Percentiles rank a stretch among this genome's conserved stretches.
These are phyloP conservation scores for Jacana jacana DNA, from an alignment of 2,113 vertebrate species.

Conservation along the genomic window DNA sequence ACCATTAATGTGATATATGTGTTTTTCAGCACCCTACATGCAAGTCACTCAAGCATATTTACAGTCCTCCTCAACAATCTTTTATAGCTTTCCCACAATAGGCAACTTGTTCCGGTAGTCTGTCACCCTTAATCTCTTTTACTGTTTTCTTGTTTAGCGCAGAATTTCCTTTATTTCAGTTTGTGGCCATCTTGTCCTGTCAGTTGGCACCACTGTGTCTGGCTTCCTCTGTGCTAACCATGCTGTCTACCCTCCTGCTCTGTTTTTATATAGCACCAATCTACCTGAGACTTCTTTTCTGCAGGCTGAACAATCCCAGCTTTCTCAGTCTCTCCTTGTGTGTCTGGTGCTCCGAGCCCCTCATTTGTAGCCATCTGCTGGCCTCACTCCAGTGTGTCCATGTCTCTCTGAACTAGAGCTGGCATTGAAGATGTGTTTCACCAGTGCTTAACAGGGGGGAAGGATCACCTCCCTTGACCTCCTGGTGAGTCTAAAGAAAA, in stretches of 20 bases:
- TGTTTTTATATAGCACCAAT: background rate
- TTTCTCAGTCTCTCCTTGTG: background rate
- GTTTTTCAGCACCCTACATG: too few species aligned
- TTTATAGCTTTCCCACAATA: too few species aligned
- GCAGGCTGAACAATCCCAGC: background rate
- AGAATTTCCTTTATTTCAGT: background rate
- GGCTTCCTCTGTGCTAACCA: fast-evolving
- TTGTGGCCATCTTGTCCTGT: background rate
- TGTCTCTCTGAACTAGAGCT: background rate
- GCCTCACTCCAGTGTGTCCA: background rate
- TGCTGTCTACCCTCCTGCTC: background rate
- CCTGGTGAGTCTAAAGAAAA: background rate
- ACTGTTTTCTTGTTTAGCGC: background rate
- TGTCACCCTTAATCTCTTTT: background rate
- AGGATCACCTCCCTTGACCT: background rate
- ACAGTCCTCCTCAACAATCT: too few species aligned
- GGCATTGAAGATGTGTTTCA: background rate
- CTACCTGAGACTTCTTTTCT: background rate
- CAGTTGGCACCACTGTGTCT: background rate
- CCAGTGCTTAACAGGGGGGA: background rate
- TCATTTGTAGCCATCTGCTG: background rate
- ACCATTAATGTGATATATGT: too few species aligned
- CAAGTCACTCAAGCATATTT: too few species aligned
- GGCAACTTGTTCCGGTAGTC: background rate
- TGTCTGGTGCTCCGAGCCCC: background rate